Percentiles rank a stretch among this genome's conserved stretches.
Evolutionary conservation across 2,113 vertebrate genomes (phyloP).

Genomic region (Brachyhypopomus occidentalis): DNA sequence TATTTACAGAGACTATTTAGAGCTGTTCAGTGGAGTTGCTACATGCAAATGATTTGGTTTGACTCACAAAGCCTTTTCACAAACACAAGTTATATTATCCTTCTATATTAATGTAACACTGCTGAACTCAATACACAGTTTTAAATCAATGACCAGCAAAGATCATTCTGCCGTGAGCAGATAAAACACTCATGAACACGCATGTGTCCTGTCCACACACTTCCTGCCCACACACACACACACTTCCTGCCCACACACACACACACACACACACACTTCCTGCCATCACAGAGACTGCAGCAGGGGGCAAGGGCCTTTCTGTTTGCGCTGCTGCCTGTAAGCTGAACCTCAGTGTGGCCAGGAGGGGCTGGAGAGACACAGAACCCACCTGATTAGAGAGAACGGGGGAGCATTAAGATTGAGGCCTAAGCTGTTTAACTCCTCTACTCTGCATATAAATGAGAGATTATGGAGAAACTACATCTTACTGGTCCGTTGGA

Average conservation of each 20-base stretch:
- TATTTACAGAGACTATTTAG: slow-evolving; percentile 37
- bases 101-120: background rate
- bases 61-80: background rate
- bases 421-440: slow-evolving; percentile 77
- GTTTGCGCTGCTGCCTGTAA: slow-evolving; percentile 12
- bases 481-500: slow-evolving; percentile 78
- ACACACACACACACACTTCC: too few species aligned
- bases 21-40: background rate
- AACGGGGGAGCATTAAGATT: slow-evolving; percentile 69
- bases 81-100: background rate
- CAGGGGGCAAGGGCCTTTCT: too few species aligned
- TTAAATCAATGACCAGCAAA: too few species aligned
- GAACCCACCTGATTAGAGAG: slow-evolving; percentile 57
- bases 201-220: too few species aligned
- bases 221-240: too few species aligned
- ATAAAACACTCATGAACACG: too few species aligned
- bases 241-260: too few species aligned
- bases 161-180: too few species aligned
- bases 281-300: too few species aligned
- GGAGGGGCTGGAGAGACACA: slow-evolving; percentile 58
- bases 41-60: background rate
- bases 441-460: slow-evolving; percentile 81
- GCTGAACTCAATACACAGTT: too few species aligned
- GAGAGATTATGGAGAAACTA: slow-evolving; percentile 80
- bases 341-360: slow-evolving; percentile 35